Conservation (phyloP, 2,113 vertebrate genomes). For the Myodes glareolus region DNA sequence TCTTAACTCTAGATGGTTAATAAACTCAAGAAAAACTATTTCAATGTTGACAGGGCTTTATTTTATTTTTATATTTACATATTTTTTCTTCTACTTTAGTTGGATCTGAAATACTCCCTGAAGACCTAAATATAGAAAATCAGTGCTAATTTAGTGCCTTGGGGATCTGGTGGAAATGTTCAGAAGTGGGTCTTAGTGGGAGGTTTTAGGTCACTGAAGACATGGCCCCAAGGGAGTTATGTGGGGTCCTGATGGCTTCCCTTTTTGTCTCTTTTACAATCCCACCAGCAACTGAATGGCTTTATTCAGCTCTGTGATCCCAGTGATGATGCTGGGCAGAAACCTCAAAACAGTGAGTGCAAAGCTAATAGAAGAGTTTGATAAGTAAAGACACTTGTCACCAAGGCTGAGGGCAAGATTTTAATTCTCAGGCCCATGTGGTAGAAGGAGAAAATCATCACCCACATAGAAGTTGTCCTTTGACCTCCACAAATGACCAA, state of each 20-base stretch:
- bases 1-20: background rate
- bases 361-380: no score
- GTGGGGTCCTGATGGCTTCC: background rate
- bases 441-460: background rate
- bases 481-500: background rate
- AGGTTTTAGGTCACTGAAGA: background rate
- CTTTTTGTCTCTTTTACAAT: background rate
- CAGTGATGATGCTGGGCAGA: no score
- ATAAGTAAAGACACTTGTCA: background rate
- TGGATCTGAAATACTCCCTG: background rate
- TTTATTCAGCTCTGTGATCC: background rate
- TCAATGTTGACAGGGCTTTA: background rate
- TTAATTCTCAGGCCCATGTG: background rate
- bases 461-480: background rate
- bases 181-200: no score
- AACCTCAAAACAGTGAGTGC: background rate
- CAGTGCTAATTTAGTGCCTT: background rate
- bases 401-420: background rate
- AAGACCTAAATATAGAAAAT: background rate
- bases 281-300: background rate
- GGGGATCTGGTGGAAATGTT: background rate
- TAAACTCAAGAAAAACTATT: background rate
- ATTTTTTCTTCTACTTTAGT: background rate
- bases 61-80: slow-evolving; percentile 6
- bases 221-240: background rate